Conservation (phyloP, 2,888 invertebrate genomes). For the Machimus rusticus region DNA sequence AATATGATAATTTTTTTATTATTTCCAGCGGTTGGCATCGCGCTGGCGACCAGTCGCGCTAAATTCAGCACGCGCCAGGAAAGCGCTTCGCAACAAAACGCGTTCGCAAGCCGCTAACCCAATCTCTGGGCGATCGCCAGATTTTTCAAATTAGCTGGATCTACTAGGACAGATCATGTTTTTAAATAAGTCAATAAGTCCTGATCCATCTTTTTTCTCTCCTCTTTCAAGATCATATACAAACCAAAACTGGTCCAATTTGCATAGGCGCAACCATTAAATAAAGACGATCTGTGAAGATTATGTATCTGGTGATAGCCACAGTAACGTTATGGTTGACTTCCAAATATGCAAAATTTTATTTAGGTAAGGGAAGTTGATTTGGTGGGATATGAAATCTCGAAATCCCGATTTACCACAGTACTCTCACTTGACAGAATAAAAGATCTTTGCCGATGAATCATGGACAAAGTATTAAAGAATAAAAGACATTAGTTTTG, state of each 20-base stretch:
- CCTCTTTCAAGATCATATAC: background rate
- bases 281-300: slow-evolving; percentile 9
- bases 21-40: background rate
- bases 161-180: slow-evolving; percentile 19
- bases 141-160: slow-evolving; percentile 18
- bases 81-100: slow-evolving; percentile 11
- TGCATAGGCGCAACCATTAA: slow-evolving; percentile 15
- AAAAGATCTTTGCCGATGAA: background rate
- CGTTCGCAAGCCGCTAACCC: background rate
- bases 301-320: background rate
- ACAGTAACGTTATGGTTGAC: background rate
- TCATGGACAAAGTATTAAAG: background rate
- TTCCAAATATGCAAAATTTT: background rate
- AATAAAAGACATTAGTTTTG: background rate
- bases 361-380: background rate
- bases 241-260: slow-evolving; percentile 16
- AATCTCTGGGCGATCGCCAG: slow-evolving; percentile 4
- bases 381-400: background rate
- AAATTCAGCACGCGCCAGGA: background rate
- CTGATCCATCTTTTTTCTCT: background rate
- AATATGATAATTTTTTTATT: background rate
- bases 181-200: slow-evolving; percentile 35
- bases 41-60: background rate
- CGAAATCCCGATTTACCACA: background rate
- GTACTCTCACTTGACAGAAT: background rate